Conservation (phyloP, 2,113 vertebrate species). For the Gambusia holbrooki region DNA sequence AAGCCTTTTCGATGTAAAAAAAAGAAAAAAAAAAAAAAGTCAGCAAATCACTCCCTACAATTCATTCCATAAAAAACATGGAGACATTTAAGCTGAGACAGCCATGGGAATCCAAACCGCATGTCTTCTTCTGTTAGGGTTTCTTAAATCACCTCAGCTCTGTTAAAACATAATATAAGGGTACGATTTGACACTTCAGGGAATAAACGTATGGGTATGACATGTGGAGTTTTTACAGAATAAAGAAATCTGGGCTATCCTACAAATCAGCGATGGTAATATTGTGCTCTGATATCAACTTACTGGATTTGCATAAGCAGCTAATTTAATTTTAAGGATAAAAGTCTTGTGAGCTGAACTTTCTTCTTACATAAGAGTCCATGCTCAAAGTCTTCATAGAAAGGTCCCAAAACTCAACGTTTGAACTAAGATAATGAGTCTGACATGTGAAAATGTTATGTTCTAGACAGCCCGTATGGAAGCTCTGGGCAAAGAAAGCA, state of each 20-base stretch:
- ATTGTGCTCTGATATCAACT: conserved; percentile 58
- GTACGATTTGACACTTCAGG: conserved; percentile 64
- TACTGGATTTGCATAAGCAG: conserved; percentile 56
- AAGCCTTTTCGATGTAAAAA: conserved; percentile 76
- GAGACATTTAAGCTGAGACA: conserved; percentile 78
- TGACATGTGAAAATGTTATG: conserved; percentile 32
- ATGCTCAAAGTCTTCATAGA: conserved; percentile 15
- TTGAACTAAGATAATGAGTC: conserved; percentile 43
- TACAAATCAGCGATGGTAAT: conserved; percentile 47
- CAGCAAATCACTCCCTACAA: conserved; percentile 74
- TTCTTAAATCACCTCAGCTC: conserved; percentile 71
- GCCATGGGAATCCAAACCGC: conserved; percentile 79
- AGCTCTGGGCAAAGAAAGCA: conserved; percentile 22
- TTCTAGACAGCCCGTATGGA: neutral
- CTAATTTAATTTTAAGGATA: conserved; percentile 46
- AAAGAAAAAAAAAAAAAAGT: conserved; percentile 58
- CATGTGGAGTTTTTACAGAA: conserved; percentile 14
- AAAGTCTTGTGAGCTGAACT: conserved; percentile 46
- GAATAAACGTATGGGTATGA: conserved; percentile 42
- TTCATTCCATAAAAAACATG: conserved; percentile 76
- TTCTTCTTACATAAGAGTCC: conserved; percentile 27
- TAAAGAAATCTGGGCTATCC: conserved; percentile 18
- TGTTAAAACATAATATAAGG: conserved; percentile 70
- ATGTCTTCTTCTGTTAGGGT: conserved; percentile 77
- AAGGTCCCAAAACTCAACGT: conserved; percentile 40